Percentiles rank a stretch among this genome's conserved stretches.
These are phyloP conservation scores for Diceros bicornis DNA, from an alignment of 2,797 vertebrate genomes.

Conservation along the genomic window DNA sequence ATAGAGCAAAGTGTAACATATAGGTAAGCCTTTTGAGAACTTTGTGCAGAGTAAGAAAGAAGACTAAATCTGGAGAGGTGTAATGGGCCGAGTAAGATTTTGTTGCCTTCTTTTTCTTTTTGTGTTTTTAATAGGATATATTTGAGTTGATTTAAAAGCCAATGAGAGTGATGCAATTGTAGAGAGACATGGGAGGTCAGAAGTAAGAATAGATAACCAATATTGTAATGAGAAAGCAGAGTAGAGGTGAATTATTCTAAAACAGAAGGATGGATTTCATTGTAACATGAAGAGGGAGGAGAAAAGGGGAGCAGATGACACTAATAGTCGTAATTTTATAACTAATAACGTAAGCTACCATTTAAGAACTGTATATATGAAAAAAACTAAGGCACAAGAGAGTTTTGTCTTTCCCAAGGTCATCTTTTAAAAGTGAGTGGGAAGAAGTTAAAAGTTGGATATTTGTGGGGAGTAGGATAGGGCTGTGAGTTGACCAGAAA, in stretches of 20 bases:
- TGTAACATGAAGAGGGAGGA: neutral
- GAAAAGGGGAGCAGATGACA: neutral
- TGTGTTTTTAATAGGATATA: neutral
- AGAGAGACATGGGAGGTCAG: neutral
- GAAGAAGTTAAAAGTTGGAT: neutral
- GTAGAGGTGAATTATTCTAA: neutral
- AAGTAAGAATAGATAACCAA: neutral
- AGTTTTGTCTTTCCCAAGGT: neutral
- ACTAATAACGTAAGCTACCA: neutral
- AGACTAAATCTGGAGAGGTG: neutral
- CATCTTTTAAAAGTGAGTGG: neutral
- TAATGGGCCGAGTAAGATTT: rapidly evolving
- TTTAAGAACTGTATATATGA: neutral
- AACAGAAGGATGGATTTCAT: neutral
- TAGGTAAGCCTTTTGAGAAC: neutral
- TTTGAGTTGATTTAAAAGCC: neutral
- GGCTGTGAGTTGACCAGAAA: neutral
- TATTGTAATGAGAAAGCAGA: neutral
- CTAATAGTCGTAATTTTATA: neutral
- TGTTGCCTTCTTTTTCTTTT: neutral
- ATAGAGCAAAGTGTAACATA: neutral
- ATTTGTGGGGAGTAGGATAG: neutral
- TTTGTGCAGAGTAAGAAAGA: neutral
- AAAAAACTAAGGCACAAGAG: neutral
- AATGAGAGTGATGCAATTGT: neutral